Evolutionary conservation across 2,888 invertebrate genomes (phyloP).

Genomic region (Onthophagus sagittarius): DNA sequence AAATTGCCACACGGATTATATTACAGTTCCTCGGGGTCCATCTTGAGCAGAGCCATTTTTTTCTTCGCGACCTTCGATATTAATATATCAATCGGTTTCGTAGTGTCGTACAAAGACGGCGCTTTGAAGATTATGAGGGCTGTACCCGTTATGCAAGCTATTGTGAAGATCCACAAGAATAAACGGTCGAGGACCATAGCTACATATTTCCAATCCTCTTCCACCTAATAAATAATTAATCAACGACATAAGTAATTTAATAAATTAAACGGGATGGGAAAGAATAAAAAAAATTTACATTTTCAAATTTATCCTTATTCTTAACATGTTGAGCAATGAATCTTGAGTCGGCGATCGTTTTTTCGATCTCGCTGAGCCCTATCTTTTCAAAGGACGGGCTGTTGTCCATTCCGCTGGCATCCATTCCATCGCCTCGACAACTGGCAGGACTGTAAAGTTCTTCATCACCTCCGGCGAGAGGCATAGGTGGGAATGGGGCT

Average conservation of each 20-base stretch:
- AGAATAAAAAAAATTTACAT: conserved; percentile 55
- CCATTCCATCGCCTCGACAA: conserved; percentile 50
- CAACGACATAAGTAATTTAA: neutral
- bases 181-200: conserved; percentile 94
- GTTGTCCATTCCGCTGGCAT: conserved; percentile 52
- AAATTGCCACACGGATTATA: conserved; percentile 17
- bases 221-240: conserved; percentile 60
- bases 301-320: conserved; percentile 92
- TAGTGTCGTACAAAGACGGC: conserved; percentile 87
- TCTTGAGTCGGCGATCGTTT: conserved; percentile 86
- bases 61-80: conserved; percentile 90
- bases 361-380: conserved; percentile 81
- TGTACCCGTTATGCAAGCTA: conserved; percentile 89
- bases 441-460: conserved; percentile 73
- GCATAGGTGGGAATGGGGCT: conserved; percentile 64
- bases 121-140: conserved; percentile 85
- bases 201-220: conserved; percentile 98
- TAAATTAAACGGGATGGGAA: neutral
- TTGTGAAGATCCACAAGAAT: conserved; percentile 92
- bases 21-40: conserved; percentile 65
- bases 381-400: conserved; percentile 82
- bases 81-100: conserved; percentile 83
- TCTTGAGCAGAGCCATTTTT: conserved; percentile 81
- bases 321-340: conserved; percentile 94
- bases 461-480: conserved; percentile 74